Base-by-base conservation (phyloP, 1,140 invertebrate genomes). In the Papilio helenus region DNA sequence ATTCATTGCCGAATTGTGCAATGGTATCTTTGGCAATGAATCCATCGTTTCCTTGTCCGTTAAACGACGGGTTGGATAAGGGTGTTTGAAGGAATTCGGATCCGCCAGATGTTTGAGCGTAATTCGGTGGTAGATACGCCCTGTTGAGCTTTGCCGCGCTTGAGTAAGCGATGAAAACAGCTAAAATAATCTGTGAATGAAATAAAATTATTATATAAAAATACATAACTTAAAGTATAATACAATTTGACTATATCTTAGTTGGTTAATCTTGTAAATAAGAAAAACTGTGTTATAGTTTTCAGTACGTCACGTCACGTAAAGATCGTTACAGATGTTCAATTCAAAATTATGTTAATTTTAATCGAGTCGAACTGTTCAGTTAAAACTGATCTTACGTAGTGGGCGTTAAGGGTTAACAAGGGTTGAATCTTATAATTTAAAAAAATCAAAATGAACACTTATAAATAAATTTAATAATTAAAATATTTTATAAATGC, bases 121-220 rank as follows among this genome's bases (percentile, higher is more conserved):
- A 89, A 44, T 94, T 87, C 3, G 96, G 96, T 16, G 96, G 96
- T 10, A 96, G 94, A 84, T 96, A 96, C 7, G 93, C 95, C 79
- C 94, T 96, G 80, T 96, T 96, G 71, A 96, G 85, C 81, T 96
- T 91, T 14, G 87, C 93, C 23, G 81, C 89, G 42, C 83, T 83
- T 44, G 86, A 81, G 65, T 83, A 85, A 26, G 88, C 85, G 29
- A 88, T 81, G 14, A 84, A 82, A 4, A 87, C 86, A 79, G 93
- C 76, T 55, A 93, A 18, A n/a, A 90, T 84, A 23, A 93, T 80
- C 92, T 94, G 89, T 72, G 90, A 94, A 76, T 76, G 5, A 55
- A 20, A 55, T 20, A n/a, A 55, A 55, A 55, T 39, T 9, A 20
- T 55, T 55, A 2, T 46, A 10, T 16, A 46, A 8, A 39, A 39